Conservation (phyloP, 2,113 vertebrate species). For the Stomatorhinus ivindoensis region DNA sequence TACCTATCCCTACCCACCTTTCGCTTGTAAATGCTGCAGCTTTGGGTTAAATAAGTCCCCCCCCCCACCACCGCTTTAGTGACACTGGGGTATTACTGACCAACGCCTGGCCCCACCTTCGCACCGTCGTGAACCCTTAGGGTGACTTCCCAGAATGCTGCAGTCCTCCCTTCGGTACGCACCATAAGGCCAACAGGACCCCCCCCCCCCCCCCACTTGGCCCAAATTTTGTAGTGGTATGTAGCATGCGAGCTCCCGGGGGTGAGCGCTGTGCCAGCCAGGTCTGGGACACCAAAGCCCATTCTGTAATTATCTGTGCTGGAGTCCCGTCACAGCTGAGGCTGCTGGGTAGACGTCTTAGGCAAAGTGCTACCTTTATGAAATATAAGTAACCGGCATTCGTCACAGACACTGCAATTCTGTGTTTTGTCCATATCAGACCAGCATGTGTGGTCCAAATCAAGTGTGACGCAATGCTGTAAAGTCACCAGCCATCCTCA, state of each 20-base stretch:
- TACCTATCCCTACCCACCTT: not conserved
- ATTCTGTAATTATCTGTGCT: slow-evolving; percentile 62
- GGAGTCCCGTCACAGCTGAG: slow-evolving; percentile 52
- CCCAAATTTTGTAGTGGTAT: slow-evolving; percentile 22
- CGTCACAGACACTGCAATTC: not conserved
- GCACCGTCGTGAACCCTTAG: not conserved
- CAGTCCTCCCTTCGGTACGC: not conserved
- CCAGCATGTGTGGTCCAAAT: not conserved
- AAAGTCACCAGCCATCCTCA: not conserved
- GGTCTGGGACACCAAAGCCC: slow-evolving; percentile 60
- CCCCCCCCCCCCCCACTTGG: not conserved
- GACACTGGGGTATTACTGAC: not conserved
- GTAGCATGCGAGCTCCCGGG: slow-evolving; percentile 36
- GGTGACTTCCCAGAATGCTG: not conserved
- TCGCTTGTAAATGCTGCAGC: not conserved
- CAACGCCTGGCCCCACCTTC: not conserved
- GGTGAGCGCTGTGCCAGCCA: slow-evolving; percentile 62
- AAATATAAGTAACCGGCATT: not conserved
- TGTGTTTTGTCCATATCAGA: not conserved
- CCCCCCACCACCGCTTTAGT: too few species aligned
- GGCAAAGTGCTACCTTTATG: not conserved
- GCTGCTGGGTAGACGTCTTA: slow-evolving; percentile 27
- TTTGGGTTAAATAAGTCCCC: not conserved
- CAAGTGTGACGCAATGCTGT: too few species aligned
- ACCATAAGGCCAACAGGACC: not conserved